Evolutionary conservation across 2,888 invertebrate genomes (phyloP), one percentile per base, ranked within the genome.

Genomic region (Saturnia japonica): DNA sequence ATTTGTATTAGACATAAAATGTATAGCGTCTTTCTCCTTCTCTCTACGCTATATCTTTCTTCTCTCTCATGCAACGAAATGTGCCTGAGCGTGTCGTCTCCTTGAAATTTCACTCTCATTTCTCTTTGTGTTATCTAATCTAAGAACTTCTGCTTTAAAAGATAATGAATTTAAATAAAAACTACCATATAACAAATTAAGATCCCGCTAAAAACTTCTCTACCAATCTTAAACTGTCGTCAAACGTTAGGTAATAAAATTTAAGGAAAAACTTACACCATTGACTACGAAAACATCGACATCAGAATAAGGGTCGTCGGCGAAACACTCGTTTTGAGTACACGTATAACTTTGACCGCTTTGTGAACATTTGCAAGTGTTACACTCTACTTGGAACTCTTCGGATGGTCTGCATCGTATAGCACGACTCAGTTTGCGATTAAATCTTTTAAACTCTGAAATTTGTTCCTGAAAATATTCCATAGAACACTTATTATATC

Each of bases 261-360:
- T 54, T 11, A 9, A 1, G 1, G 8, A 7, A 22, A 68, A 68
- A 76, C 76, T 72, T 72, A 93, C 93, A 86, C 88, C 89, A 70
- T 74, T 87, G 57, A 90, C 84, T 86, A 88, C 91, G 71, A 94
- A 93, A 0, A 94, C 91, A 74, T 94, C 94, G 0, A 93, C 94
- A 68, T 92, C 92, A 40, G 87, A 87, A 62, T 86, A 82, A 62
- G 80, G 82, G 47, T 82, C 82, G 68, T 83, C 74, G 1, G 69
- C 91, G 71, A 91, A 78, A 71, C 95, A 95, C 73, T 93, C 91
- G 60, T 93, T 93, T 62, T 92, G 90, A 0, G 94, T 94, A 76
- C 95, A 95, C 0, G 88, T 83, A 76, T 92, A 95, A 40, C 92
- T 94, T 2, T 88, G 86, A 0, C 95, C 94, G 43, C 93, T 91